Base-by-base conservation (phyloP, 2,113 vertebrate species). In the Monarcha castaneiventris region DNA sequence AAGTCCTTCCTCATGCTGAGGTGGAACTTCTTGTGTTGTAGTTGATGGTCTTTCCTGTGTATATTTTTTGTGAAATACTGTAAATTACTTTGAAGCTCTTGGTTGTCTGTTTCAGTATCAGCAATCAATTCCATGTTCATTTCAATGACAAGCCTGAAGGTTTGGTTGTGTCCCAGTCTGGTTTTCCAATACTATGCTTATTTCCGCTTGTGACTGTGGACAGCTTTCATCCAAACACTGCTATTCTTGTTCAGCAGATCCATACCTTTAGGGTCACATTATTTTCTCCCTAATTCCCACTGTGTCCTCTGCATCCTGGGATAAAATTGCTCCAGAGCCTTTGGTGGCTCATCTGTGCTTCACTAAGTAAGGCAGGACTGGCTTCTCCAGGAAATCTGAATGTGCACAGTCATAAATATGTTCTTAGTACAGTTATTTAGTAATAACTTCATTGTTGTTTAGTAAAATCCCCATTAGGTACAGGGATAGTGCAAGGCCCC, bases 1-100 rank as follows among this genome's bases (percentile, higher is more conserved):
- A 46, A 43, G 16, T 23, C 51, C 18, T 49, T 79, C 35, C 21
- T 56, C 11, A 4, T 10, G 32, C 26, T 26, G 35, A 43, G 17
- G 35, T 80, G 26, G 14, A 56, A 11, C 14, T 32, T 26, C 13
- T 18, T n/a, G 7, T 25, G 17, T 17, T 49, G 8, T 27, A 22
- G 49, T 49, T 56, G 63, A 8, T 39, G 29, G 23, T 13, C 13
- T 26, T 54, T 52, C 0, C 0, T 14, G 5, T 48, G 27, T 0
- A 1, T 27, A 4, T 44, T 32, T 7, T 39, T 46, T 3, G 3
- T 35, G 21, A 59, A 33, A 13, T 20, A 7, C 43, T 19, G 3
- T 6, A 33, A 51, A 7, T 10, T 1, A 9, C 29, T 23, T 52
- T 23, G 22, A n/a, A 52, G 66, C 7, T 19, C 52, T 56, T 56